Percentiles rank a stretch among this genome's conserved stretches.
These are phyloP conservation scores for Coleophora flavipennella DNA, from an alignment of 2,888 invertebrate species.

Conservation along the genomic window DNA sequence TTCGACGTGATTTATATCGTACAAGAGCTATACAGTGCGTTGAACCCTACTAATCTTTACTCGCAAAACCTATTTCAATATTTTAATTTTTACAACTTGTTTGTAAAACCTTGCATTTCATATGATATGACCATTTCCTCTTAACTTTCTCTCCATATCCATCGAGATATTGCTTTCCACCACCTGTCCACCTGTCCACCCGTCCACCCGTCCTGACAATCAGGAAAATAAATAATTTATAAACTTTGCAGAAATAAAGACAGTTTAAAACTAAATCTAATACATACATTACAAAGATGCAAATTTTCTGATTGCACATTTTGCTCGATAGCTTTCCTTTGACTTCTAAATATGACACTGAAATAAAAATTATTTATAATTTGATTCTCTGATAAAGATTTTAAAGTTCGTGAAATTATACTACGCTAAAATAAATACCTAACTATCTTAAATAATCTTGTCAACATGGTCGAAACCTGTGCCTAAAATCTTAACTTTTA, in stretches of 20 bases:
- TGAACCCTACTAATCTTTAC: conserved; percentile 52
- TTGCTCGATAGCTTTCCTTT: conserved; percentile 36
- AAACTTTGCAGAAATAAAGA: not conserved
- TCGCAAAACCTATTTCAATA: conserved; percentile 43
- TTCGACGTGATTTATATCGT: conserved; percentile 48
- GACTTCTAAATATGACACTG: conserved; percentile 53
- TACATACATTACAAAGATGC: conserved; percentile 22
- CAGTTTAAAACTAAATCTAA: not conserved
- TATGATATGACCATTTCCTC: conserved; percentile 65
- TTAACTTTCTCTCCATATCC: conserved; percentile 43
- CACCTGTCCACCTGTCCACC: too few relatives aligned
- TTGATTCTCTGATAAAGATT: conserved; percentile 39
- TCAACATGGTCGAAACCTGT: conserved; percentile 67
- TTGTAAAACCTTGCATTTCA: conserved; percentile 57
- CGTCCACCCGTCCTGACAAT: conserved; percentile 31
- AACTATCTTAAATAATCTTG: conserved; percentile 71
- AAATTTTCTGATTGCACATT: conserved; percentile 49
- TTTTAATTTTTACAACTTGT: conserved; percentile 47
- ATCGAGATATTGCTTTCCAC: conserved; percentile 58
- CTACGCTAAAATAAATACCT: conserved; percentile 72
- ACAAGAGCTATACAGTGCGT: conserved; percentile 52
- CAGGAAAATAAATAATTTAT: conserved; percentile 26
- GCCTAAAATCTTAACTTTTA: conserved; percentile 66
- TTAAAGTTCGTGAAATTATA: conserved; percentile 57
- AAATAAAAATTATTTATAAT: conserved; percentile 42